These are phyloP conservation scores for Fragum sueziense DNA, from an alignment of 2,888 invertebrate species.

Conservation along the genomic window DNA sequence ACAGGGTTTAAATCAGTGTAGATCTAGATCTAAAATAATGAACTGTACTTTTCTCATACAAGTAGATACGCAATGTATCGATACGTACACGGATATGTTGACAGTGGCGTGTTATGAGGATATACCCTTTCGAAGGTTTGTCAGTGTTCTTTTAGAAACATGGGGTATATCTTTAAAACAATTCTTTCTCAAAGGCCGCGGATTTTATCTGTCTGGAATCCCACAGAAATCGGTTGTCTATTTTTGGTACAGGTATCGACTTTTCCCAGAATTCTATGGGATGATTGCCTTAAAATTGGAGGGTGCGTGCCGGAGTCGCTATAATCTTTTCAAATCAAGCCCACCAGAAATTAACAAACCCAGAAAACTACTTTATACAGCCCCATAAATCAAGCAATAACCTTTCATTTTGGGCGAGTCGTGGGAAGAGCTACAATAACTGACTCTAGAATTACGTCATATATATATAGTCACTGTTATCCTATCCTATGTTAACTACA, in stretches of 20 bases:
- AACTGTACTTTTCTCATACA: too few species aligned
- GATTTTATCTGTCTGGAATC: background rate
- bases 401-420: background rate
- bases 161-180: background rate
- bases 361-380: constrained; percentile 8
- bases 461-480: too few species aligned
- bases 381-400: background rate
- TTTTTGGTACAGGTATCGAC: background rate
- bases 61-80: too few species aligned
- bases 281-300: background rate
- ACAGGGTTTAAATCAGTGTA: too few species aligned
- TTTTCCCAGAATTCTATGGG: background rate
- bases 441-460: too few species aligned
- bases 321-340: background rate
- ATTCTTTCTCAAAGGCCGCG: background rate
- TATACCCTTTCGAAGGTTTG: too few species aligned
- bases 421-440: too few species aligned
- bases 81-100: too few species aligned
- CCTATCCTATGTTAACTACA: too few species aligned
- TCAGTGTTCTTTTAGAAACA: too few species aligned
- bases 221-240: background rate
- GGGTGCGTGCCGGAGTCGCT: background rate
- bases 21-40: too few species aligned
- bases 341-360: background rate
- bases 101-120: too few species aligned